These are phyloP conservation scores for Pseudopipra pipra DNA, from an alignment of 2,113 vertebrate species.

Conservation along the genomic window DNA sequence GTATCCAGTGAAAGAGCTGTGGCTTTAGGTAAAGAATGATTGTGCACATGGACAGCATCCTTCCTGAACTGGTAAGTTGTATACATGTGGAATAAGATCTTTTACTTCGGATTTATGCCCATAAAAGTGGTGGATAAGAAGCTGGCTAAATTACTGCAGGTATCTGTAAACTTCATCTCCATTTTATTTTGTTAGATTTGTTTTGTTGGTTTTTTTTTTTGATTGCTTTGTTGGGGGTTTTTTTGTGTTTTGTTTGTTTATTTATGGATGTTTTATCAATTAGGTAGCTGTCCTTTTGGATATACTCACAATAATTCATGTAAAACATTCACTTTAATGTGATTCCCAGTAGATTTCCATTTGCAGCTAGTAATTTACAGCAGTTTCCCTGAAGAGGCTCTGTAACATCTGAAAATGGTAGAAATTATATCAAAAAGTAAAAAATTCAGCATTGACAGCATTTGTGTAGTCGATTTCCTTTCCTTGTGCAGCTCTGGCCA, in stretches of 20 bases:
- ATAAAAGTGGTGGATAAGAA: background rate
- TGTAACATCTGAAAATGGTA: background rate
- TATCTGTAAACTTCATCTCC: background rate
- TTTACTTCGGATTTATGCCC: background rate
- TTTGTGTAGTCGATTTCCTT: background rate
- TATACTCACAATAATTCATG: background rate
- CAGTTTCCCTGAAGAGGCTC: background rate
- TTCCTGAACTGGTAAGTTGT: background rate
- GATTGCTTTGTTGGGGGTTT: background rate
- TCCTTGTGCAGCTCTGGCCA: background rate
- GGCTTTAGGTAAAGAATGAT: background rate
- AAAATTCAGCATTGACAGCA: background rate
- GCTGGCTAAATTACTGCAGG: background rate
- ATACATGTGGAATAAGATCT: background rate
- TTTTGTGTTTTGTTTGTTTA: background rate
- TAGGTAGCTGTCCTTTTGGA: background rate
- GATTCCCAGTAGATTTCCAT: background rate
- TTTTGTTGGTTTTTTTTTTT: background rate
- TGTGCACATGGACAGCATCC: background rate
- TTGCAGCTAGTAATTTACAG: background rate
- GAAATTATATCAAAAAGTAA: background rate
- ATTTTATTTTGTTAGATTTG: background rate
- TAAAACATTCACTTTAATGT: accelerated
- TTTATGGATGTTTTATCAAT: slow-evolving; percentile 18
- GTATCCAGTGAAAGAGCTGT: background rate